Percentiles rank a stretch among this genome's conserved stretches.
Conservation (phyloP, 2,888 invertebrate genomes). For the Spicauda simplicius region DNA sequence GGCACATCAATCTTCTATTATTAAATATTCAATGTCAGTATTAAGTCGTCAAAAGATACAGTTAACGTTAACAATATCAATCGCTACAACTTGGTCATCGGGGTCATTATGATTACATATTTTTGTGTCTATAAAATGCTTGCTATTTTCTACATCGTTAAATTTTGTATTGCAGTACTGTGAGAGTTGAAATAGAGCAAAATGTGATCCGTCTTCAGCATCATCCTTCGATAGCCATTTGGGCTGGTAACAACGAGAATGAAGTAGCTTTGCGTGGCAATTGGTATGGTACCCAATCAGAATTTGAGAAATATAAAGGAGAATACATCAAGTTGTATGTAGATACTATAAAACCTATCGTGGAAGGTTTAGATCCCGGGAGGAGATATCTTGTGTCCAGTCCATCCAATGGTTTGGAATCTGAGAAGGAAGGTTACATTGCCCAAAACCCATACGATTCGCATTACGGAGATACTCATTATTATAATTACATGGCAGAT, state of each 20-base stretch:
- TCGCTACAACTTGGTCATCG: too few species aligned
- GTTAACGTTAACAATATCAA: too few species aligned
- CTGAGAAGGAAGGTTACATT: conserved; percentile 90
- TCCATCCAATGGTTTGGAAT: conserved; percentile 93
- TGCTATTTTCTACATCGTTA: not conserved
- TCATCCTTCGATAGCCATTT: conserved; percentile 94
- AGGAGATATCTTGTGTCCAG: conserved; percentile 93
- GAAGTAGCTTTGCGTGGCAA: conserved; percentile 93
- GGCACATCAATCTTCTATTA: too few species aligned
- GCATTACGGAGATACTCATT: conserved; percentile 96
- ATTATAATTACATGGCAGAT: conserved; percentile 93
- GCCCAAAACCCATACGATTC: conserved; percentile 91
- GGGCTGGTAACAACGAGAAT: conserved; percentile 99
- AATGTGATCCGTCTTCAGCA: conserved; percentile 89
- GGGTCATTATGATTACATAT: too few species aligned
- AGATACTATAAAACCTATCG: conserved; percentile 88
- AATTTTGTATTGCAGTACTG: conserved; percentile 79
- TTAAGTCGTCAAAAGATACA: too few species aligned
- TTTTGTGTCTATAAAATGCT: too few species aligned
- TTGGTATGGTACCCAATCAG: conserved; percentile 88
- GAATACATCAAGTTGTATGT: conserved; percentile 95
- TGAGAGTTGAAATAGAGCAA: conserved; percentile 90
- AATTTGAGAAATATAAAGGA: conserved; percentile 84
- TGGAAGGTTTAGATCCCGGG: conserved; percentile 85
- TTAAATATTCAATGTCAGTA: too few species aligned